Evolutionary conservation across 2,797 vertebrate species (phyloP), one percentile per base, ranked within the genome.

Genomic region (Rhinichthys osculus): DNA sequence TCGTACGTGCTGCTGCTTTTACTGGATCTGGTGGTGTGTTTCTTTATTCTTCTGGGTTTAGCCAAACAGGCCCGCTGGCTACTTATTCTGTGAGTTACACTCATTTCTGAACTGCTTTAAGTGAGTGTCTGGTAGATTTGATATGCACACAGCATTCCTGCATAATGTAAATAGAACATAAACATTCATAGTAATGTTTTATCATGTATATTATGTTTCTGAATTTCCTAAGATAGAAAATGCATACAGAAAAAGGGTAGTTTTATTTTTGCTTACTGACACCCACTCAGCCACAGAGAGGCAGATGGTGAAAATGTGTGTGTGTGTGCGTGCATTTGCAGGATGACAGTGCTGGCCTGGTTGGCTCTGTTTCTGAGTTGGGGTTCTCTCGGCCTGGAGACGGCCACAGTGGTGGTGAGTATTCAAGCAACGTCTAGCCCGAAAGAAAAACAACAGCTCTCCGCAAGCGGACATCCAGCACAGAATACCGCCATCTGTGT

Each of bases 31-130:
- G 94, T 97, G 74, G 95, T 97, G 87, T 97, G 96, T 91, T 94
- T 98, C 69, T 98, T 98, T 93, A 97, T 97, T 83, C 93, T 98
- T 85, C 94, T 98, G 87, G 97, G 97, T 81, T 92, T 98, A 90
- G 97, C 97, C 14, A 98, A 97, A 90, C 97, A 98, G 89, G 96
- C 96, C 86, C 97, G 97, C 90, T 98, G 97, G 97, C 96, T 98
- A 84, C 96, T 98, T 90, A 96, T 97, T 81, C 89, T 97, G 97
- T 98, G 90, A 96, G 97, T 94, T 40, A 69, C 27, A 79, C 21
- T 47, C 8, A 47, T 62, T 64, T 17, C 40, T 44, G n/a, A 79
- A 17, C 38, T 27, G 57, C 57, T 79, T 27, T 64, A n/a, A n/a
- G 13, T 16, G 14, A 66, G 27, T 40, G 35, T 38, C 54, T 38